phyloP scores from a whole-genome alignment of 1,140 invertebrate species.

The Bombus consobrinus region DNA sequence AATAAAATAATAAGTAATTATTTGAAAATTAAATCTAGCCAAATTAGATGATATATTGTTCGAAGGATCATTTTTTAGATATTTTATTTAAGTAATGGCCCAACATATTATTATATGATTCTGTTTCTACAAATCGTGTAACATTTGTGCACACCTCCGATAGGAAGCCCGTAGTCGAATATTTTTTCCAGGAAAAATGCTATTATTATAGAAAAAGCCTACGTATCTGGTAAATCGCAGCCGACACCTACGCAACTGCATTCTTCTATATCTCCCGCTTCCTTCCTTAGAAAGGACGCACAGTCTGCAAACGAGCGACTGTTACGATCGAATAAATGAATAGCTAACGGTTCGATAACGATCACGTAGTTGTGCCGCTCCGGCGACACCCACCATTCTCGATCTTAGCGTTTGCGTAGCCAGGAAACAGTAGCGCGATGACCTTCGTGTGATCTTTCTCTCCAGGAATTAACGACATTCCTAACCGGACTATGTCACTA shows the following conservation, averaged over 20 bases:
- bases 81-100: too few species aligned
- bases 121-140: too few species aligned
- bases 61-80: too few species aligned
- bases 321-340: slow-evolving; percentile 48
- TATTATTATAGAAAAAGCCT: background rate
- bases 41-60: too few species aligned
- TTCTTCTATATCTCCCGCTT: background rate
- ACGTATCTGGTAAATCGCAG: background rate
- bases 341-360: slow-evolving; percentile 56
- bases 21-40: too few species aligned
- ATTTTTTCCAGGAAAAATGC: background rate
- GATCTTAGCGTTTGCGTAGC: slow-evolving; percentile 23
- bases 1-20: too few species aligned
- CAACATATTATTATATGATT: too few species aligned
- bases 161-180: background rate
- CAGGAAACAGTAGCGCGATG: slow-evolving; percentile 55
- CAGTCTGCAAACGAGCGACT: background rate
- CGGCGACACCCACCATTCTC: slow-evolving; percentile 27
- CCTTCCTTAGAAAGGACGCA: slow-evolving; percentile 20
- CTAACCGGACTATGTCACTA: slow-evolving; percentile 49
- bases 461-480: slow-evolving; percentile 59
- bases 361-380: slow-evolving; percentile 49
- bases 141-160: too few species aligned
- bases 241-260: background rate
- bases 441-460: slow-evolving; percentile 57